Evolutionary conservation across 2,797 vertebrate genomes (phyloP).

Genomic region (Odontamblyopus rebecca): DNA sequence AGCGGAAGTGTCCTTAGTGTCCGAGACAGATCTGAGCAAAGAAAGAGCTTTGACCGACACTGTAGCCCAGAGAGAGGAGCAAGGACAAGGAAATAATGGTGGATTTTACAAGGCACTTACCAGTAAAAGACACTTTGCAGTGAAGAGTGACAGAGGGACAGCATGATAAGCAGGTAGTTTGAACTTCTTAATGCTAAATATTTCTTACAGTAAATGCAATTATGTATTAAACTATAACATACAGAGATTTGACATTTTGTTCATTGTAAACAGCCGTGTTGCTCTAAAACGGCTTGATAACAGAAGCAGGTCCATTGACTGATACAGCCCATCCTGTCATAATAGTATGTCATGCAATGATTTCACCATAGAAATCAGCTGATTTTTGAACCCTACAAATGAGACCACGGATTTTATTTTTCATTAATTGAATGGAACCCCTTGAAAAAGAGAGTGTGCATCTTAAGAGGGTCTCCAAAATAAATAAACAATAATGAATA

Average conservation of each 20-base stretch:
- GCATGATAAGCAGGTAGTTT: neutral
- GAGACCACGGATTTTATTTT: neutral
- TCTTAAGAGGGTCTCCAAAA: too few species aligned
- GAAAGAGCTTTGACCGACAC: slow-evolving; percentile 3
- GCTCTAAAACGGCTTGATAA: neutral
- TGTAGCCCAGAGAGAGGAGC: neutral
- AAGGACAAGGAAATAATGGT: neutral
- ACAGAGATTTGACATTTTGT: neutral
- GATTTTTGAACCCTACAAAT: too few species aligned
- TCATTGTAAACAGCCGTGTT: neutral
- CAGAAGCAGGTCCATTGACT: neutral
- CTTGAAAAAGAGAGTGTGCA: too few species aligned
- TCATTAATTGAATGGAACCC: too few species aligned
- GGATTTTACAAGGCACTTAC: slow-evolving; percentile 15
- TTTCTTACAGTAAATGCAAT: neutral
- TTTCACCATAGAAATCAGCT: neutral
- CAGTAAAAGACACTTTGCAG: slow-evolving; percentile 1
- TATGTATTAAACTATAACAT: neutral
- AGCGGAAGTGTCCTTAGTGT: slow-evolving; percentile 12
- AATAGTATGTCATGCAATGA: neutral
- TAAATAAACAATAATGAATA: too few species aligned
- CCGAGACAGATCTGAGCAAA: neutral
- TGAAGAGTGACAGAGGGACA: neutral
- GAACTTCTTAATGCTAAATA: neutral
- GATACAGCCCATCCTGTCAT: neutral